A percentile compares a stretch with the other conserved stretches of the same genome.
Evolutionary conservation across 2,888 invertebrate genomes (phyloP).

Genomic region (Caenorhabditis virilis): DNA sequence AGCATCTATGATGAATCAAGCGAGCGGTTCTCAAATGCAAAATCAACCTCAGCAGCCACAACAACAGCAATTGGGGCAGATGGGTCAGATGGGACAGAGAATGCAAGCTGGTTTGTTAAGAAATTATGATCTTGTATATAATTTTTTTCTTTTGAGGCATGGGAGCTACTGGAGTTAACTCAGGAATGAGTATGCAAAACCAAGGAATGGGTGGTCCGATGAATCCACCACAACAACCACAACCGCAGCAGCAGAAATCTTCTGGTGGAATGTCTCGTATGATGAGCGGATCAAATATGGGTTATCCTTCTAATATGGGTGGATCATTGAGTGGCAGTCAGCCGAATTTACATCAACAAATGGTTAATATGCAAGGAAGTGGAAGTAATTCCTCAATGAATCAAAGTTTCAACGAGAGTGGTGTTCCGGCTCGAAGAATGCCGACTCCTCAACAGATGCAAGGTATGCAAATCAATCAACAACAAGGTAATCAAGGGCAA

Average conservation of each 20-base stretch:
- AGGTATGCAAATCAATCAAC: not conserved
- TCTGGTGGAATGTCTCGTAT: no score
- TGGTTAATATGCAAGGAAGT: not conserved
- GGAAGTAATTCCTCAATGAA: not conserved
- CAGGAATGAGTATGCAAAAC: no score
- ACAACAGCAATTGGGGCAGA: slow-evolving; percentile 3
- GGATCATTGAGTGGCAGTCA: not conserved
- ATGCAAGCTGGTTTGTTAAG: no score
- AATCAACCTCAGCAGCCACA: slow-evolving; percentile 8
- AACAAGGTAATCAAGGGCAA: not conserved
- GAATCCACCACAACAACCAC: not conserved
- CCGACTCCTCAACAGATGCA: not conserved
- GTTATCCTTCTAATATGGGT: no score
- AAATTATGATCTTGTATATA: no score
- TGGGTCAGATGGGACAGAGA: slow-evolving; percentile 3
- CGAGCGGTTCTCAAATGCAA: slow-evolving; percentile 5
- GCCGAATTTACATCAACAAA: not conserved
- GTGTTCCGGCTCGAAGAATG: not conserved
- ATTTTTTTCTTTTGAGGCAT: no score
- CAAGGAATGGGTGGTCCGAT: not conserved
- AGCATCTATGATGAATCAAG: slow-evolving; percentile 1
- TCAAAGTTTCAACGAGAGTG: no score
- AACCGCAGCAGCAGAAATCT: slow-evolving; percentile 1
- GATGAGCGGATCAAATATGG: no score
- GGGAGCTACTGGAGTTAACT: no score